Evolutionary conservation across 2,113 vertebrate genomes (phyloP).

Genomic region (Dromas ardeola): DNA sequence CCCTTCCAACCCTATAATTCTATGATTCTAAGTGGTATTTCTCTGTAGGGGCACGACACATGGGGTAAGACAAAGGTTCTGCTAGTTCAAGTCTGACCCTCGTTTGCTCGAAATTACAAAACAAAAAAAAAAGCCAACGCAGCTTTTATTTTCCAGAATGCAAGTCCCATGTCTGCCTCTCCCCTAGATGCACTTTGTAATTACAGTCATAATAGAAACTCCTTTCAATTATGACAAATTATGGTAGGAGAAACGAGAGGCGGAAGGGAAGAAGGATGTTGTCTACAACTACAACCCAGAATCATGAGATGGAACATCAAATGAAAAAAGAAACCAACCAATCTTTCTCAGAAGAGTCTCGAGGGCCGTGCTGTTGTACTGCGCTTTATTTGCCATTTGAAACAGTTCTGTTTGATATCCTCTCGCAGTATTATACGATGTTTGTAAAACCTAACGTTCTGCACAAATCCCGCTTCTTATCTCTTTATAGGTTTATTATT

Average conservation of each 20-base stretch:
- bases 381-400: not conserved
- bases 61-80: not conserved
- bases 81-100: not conserved
- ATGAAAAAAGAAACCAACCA: not conserved
- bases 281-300: not conserved
- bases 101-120: not conserved
- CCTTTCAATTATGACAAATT: not conserved
- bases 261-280: not conserved
- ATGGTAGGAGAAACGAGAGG: not conserved
- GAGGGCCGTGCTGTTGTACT: not conserved
- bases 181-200: not conserved
- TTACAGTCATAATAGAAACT: not conserved
- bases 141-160: not conserved
- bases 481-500: not conserved
- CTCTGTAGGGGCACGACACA: not conserved
- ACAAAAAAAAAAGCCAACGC: not conserved
- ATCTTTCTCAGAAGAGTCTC: not conserved
- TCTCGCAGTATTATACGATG: rapidly evolving
- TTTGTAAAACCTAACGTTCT: not conserved
- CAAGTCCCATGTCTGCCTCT: not conserved
- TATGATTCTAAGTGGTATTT: too few species aligned
- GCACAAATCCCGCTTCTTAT: not conserved
- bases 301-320: not conserved
- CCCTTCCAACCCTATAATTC: too few species aligned
- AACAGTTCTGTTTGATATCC: not conserved